Evolutionary conservation across 1,140 invertebrate species (phyloP), one percentile per base, ranked within the genome.

Genomic region (Drosophila sturtevanti): DNA sequence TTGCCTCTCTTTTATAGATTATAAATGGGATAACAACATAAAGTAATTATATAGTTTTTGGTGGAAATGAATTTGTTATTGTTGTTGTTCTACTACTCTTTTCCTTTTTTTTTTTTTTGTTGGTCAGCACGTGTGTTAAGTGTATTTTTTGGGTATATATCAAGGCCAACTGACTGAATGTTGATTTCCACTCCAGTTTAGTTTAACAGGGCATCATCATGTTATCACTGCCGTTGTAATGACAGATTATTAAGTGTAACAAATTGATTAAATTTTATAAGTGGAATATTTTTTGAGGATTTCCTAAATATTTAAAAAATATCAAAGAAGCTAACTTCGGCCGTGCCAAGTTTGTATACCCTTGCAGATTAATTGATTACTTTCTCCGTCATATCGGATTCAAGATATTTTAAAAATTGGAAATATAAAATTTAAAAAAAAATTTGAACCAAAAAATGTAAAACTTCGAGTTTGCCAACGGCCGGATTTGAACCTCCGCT

Each of bases 1-100:
- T 77, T 58, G 66, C 31, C 54, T 56, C 54, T 56, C 67, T 63
- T 69, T 76, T 35, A 27, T 77, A 77, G 73, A 77, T 76, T 77
- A 54, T 35, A 66, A 31, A 10, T 55, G 73, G 41, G 73, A 77
- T 69, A 76, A 48, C 27, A 76, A 65, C 52, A 59, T 69, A 59
- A 41, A 67, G 72, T 69, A 76, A 76, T 76, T 76, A 76, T 66
- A 75, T 14, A 35, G 34, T 35, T n/a, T n/a, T n/a, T 35, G 34
- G 51, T 48, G 27, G 35, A 24, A 35, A 16, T 35, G 34, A 14
- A 31, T 52, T 52, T 75, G 38, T 75, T 67, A 18, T 38, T 61
- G 22, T 35, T 68, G 2, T 34, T 11, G 7, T 24, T 14, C 27
- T 24, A 7, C 11, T 10, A 12, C 12, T 34, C 14, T 31, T 31